Base-by-base conservation (phyloP, 92 coral and sea anemone genomes). In the Desmophyllum pertusum region DNA sequence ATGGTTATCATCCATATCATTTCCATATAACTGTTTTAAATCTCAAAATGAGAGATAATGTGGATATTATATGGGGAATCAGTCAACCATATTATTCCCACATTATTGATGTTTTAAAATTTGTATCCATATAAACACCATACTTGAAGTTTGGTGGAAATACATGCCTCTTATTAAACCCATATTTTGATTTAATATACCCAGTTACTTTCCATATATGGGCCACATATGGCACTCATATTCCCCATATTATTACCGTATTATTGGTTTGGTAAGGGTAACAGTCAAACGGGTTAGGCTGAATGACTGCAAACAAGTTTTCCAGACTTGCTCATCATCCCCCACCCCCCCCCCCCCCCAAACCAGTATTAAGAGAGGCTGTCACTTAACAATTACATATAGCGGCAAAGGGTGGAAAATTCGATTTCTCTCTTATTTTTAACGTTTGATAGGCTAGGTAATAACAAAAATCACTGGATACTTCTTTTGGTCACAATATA, bases 271-370 rank as follows among this genome's bases (percentile, higher is more conserved):
- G 79, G 79, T 23, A 75, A 75, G 79, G 79, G 76, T 36, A 77
- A 90, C 64, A 40, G 89, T 87, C 41, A 37, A 77, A 65, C 80
- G 83, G 30, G 75, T 61, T 57, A 88, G 76, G 73, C 65, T 78
- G 86, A 72, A 84, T 33, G 80, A 64, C 27, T 46, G 76, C 25
- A 79, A 83, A 73, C 83, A 83, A 48, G 94, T 87, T 80, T 83
- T 91, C 94, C 94, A 91, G 68, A 87, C 66, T 84, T 90, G 82
- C 30, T 77, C 94, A 87, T 79, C 48, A 75, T 84, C 67, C 63
- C 94, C 91, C n/a, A n/a, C n/a, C n/a, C n/a, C n/a, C n/a, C n/a
- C n/a, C n/a, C n/a, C n/a, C n/a, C n/a, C n/a, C n/a, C n/a, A n/a
- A n/a, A n/a, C n/a, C n/a, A n/a, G n/a, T n/a, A n/a, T n/a, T n/a